Base-by-base conservation (phyloP, 35 echinoderm and acorn worm species). In the Lytechinus variegatus region DNA sequence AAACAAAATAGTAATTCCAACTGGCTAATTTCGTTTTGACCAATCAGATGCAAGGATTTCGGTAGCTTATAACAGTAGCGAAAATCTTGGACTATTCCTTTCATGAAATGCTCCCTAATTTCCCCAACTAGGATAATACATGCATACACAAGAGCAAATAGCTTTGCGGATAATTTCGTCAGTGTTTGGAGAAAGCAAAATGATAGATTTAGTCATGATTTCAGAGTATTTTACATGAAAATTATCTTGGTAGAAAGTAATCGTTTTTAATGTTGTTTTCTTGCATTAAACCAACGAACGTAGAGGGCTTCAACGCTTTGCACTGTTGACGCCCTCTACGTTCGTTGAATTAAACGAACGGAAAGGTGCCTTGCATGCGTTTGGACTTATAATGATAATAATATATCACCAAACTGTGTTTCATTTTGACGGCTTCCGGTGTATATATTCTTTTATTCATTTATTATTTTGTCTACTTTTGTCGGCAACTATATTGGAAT, bases 381-480 rank as follows among this genome's bases (percentile, higher is more conserved):
- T 93, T 93, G 92, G 92, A 52, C 57, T 93, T 53, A 58, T 54
- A 53, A 57, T 93, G 91, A 21, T 93, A 93, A 93, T 10, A 10
- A n/a, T 93, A 28, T 56, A 93, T 44, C 33, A 93, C 28, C 92
- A 93, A 90, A 90, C 33, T 79, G 88, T 90, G 88, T 90, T 52
- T 29, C 53, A 19, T 93, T 93, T 93, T 93, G 10, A 55, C 92
- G 92, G 92, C 92, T 93, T 93, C 92, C 92, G 92, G 92, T 93
- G 92, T 93, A 93, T 24, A 93, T 93, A 93, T 93, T 93, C 54
- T 55, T 93, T 90, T 79, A 79, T 79, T 79, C 19, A 79, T 16
- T 79, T 79, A 24, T 71, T 21, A 21, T 58, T 13, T 19, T 79
- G 6, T 79, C n/a, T 24, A 24, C n/a, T 90, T 54, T 13, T 28